Evolutionary conservation across 2,797 vertebrate genomes (phyloP), one percentile per base, ranked within the genome.

Genomic region (Amblyopsis hoosieri): DNA sequence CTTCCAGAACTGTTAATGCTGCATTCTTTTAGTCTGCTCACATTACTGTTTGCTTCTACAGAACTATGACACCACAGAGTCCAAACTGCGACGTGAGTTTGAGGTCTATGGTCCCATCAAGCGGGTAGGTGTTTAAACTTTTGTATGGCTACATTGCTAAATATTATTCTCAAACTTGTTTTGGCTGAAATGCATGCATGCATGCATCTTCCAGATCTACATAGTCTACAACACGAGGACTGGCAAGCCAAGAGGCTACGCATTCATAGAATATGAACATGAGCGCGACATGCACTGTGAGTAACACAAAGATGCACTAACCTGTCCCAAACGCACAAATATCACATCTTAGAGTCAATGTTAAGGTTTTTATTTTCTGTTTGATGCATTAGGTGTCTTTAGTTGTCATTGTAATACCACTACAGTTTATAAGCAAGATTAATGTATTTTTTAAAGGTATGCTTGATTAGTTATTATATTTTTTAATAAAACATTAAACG

Each of bases 201-300:
- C 1, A 1, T 63, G 8, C 69, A 37, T 72, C 0, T 78, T 81
- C 7, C 82, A 97, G 97, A 98, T 98, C 83, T 96, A 97, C 84
- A 97, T 98, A 60, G 96, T 98, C 10, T 98, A 95, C 90, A 98
- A 95, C 89, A 98, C 97, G 91, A 90, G 88, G 72, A 96, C 96
- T 0, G 94, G 93, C 50, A 98, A 98, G 75, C 97, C 97, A 10
- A 93, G 96, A 0, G 97, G 97, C 74, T 98, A 97, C 45, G 96
- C 97, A 9, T 98, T 98, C 93, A 98, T 98, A 8, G 97, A 98
- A 85, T 98, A 98, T 0, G 96, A 98, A 68, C 97, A 98, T 12
- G 96, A 98, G 72, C 92, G 96, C 29, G 96, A 98, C 80, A 98
- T 98, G 96, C 96, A 98, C 88, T 98, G 96, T 98, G 91, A 98